Evolutionary conservation across 2,797 vertebrate species (phyloP).

Genomic region (Halcyon badia): DNA sequence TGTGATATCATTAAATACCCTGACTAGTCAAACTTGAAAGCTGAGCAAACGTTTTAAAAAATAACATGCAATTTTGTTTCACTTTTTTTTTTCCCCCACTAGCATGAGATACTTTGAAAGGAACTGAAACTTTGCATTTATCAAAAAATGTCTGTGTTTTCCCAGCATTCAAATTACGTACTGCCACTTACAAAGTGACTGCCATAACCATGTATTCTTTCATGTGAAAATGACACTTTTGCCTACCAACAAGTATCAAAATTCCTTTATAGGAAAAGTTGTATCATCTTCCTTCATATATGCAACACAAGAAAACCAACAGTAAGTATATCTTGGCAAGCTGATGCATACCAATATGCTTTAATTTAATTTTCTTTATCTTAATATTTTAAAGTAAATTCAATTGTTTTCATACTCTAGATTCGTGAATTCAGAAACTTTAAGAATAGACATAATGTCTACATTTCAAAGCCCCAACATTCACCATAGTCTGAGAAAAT

Average conservation of each 20-base stretch:
- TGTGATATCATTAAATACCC: not conserved
- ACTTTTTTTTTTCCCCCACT: fast-evolving
- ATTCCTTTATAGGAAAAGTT: not conserved
- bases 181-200: not conserved
- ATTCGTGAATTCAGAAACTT: not conserved
- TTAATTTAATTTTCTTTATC: not conserved
- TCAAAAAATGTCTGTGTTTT: not conserved
- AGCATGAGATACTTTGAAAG: not conserved
- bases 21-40: not conserved
- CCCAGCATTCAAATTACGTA: not conserved
- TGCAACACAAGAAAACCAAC: not conserved
- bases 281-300: not conserved
- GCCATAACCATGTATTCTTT: not conserved
- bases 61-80: not conserved
- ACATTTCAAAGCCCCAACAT: not conserved
- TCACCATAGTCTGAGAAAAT: not conserved
- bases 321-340: not conserved
- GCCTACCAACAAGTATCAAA: not conserved
- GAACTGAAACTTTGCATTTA: not conserved
- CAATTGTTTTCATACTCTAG: not conserved
- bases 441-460: not conserved
- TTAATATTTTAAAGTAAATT: not conserved
- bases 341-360: not conserved
- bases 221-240: not conserved
- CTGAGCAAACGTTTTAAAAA: not conserved